Conservation (phyloP, 2,113 vertebrate species). For the Poicephalus gulielmi region DNA sequence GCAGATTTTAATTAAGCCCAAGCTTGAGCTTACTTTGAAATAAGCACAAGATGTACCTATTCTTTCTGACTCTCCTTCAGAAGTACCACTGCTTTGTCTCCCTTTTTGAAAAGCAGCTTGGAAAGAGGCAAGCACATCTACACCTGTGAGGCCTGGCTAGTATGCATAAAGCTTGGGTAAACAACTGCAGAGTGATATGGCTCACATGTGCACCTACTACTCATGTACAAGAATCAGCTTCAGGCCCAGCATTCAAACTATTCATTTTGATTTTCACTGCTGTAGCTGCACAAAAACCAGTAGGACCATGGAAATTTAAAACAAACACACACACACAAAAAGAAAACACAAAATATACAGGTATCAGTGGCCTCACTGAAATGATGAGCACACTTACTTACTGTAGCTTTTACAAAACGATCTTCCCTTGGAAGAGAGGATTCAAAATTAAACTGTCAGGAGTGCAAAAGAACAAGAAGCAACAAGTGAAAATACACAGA, state of each 20-base stretch:
- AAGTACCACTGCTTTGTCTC: not conserved
- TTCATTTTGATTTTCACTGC: not conserved
- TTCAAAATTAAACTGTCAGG: not conserved
- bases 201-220: not conserved
- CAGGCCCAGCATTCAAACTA: not conserved
- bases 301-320: not conserved
- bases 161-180: rapidly evolving
- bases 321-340: not conserved
- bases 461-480: not conserved
- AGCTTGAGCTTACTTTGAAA: not conserved
- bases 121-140: not conserved
- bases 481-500: not conserved
- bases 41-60: not conserved
- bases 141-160: not conserved
- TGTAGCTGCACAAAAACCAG: not conserved
- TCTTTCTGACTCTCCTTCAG: not conserved
- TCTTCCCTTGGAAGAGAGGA: not conserved
- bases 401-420: not conserved
- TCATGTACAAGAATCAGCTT: not conserved
- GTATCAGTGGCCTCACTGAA: not conserved
- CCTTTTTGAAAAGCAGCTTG: not conserved
- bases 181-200: rapidly evolving
- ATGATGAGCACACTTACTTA: not conserved
- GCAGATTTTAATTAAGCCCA: not conserved
- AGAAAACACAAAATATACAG: not conserved